A percentile compares a stretch with the other conserved stretches of the same genome.
Conservation (phyloP, 2,797 vertebrate species). For the Bucorvus abyssinicus region DNA sequence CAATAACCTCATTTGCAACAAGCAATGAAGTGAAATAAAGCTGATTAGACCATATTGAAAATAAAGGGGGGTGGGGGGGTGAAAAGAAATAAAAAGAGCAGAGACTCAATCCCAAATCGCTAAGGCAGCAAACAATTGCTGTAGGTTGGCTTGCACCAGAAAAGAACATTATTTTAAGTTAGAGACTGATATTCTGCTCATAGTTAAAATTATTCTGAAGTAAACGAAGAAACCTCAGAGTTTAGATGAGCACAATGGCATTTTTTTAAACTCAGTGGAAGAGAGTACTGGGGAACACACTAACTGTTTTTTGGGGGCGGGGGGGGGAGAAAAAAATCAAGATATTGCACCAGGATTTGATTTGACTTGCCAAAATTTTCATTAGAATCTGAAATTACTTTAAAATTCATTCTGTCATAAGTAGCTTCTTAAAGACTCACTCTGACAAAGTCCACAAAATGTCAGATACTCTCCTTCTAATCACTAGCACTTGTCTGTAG, state of each 20-base stretch:
- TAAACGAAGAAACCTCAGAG: not conserved
- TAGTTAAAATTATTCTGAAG: not conserved
- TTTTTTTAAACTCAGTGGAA: not conserved
- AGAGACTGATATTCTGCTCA: not conserved
- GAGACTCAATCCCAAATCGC: not conserved
- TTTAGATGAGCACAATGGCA: not conserved
- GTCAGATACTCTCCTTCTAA: not conserved
- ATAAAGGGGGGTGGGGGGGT: rapidly evolving
- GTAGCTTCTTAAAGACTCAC: not conserved
- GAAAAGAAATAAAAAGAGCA: not conserved
- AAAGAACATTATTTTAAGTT: not conserved
- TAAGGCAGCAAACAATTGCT: not conserved
- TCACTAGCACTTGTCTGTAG: not conserved
- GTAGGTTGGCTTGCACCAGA: not conserved
- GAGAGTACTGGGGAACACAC: not conserved
- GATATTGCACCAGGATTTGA: not conserved
- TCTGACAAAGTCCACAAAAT: not conserved
- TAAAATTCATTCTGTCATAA: not conserved
- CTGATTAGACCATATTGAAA: not conserved
- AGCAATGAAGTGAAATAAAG: not conserved
- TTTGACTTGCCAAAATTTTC: not conserved
- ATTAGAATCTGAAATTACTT: not conserved
- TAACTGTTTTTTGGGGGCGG: not conserved
- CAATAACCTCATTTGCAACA: not conserved
- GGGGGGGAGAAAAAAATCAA: not conserved